Evolutionary conservation across 2,113 vertebrate genomes (phyloP).

Genomic region (Nanger granti): DNA sequence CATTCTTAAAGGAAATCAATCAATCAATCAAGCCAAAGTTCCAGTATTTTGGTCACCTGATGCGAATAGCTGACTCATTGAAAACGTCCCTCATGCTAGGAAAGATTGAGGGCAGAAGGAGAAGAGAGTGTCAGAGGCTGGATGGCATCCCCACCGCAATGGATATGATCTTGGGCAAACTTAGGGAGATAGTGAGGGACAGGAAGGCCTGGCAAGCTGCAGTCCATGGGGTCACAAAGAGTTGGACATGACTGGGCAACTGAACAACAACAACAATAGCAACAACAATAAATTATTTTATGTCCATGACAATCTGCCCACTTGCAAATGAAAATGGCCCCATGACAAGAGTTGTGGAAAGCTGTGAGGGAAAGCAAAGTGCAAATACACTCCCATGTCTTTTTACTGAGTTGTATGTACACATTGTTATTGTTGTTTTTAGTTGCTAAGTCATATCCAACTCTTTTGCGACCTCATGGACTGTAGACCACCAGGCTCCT

Average conservation of each 20-base stretch:
- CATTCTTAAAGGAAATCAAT: not conserved
- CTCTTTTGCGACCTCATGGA: not conserved
- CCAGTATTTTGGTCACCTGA: not conserved
- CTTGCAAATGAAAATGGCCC: not conserved
- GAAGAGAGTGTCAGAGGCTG: not conserved
- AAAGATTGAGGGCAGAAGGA: not conserved
- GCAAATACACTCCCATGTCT: not conserved
- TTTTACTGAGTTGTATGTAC: not conserved
- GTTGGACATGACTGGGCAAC: not conserved
- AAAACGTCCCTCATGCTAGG: not conserved
- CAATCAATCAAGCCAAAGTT: not conserved
- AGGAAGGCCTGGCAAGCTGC: not conserved
- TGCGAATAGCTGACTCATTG: rapidly evolving
- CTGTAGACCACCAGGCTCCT: not conserved
- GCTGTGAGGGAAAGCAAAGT: not conserved
- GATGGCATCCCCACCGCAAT: not conserved
- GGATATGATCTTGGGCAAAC: not conserved
- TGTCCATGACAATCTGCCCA: not conserved
- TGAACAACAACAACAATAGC: not conserved
- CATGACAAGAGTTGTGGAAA: not conserved
- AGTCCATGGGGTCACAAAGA: not conserved
- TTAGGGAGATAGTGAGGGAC: not conserved
- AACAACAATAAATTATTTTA: not conserved
- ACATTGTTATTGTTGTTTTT: not conserved
- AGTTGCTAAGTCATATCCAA: not conserved